Evolutionary conservation across 2,888 invertebrate species (phyloP).

Genomic region (Tricholauxania praeusta): DNA sequence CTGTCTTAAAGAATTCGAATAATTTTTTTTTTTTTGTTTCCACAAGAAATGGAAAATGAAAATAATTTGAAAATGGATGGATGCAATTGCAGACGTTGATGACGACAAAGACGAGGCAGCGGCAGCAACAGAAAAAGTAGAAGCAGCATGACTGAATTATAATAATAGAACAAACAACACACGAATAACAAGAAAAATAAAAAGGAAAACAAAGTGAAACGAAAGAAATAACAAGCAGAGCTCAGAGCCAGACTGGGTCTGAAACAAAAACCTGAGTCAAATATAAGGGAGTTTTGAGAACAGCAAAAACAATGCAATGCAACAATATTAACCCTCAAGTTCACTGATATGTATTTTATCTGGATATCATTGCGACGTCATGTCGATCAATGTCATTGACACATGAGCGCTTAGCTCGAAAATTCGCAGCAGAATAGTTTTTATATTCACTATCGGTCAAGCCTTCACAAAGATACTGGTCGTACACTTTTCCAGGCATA

Average conservation of each 20-base stretch:
- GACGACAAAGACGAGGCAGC: neutral
- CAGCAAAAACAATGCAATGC: no score
- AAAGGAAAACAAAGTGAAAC: conserved; percentile 18
- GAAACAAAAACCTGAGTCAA: conserved; percentile 27
- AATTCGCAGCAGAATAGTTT: no score
- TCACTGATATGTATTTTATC: no score
- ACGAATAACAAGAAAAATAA: neutral
- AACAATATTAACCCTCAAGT: no score
- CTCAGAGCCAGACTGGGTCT: conserved; percentile 2
- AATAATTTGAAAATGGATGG: conserved; percentile 27
- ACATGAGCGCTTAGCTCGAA: no score
- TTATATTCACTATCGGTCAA: no score
- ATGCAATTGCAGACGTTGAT: conserved; percentile 19
- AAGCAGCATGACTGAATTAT: neutral
- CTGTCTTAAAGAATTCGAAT: conserved; percentile 35
- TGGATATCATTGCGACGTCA: no score
- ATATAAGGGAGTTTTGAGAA: conserved; percentile 27
- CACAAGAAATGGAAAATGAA: conserved; percentile 17
- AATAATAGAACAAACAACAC: neutral
- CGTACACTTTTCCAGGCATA: no score
- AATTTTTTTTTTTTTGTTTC: neutral
- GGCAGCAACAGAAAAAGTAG: conserved; percentile 9
- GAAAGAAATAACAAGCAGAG: conserved; percentile 26
- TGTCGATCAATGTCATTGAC: no score
- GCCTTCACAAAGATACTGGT: no score